Percentiles rank a stretch among this genome's conserved stretches.
phyloP scores from a whole-genome alignment of 2,113 vertebrate species.

The Carassius carassius region DNA sequence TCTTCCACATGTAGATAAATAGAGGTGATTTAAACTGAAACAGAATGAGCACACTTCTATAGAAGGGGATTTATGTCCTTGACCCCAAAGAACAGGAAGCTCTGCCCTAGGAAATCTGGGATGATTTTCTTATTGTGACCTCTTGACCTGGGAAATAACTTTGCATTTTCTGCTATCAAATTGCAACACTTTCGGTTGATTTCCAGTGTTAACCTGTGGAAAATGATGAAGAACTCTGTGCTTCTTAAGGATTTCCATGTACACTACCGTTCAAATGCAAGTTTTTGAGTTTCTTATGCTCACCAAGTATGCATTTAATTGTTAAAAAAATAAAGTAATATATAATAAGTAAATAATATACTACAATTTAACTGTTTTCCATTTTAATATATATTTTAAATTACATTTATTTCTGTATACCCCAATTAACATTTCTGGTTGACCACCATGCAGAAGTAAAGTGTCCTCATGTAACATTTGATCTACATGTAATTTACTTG shows the following conservation, averaged over 20 bases:
- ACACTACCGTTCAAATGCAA: not conserved
- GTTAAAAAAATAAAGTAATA: not conserved
- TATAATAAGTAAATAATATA: not conserved
- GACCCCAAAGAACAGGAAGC: not conserved
- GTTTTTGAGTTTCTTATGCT: not conserved
- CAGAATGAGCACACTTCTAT: not conserved
- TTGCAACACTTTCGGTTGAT: not conserved
- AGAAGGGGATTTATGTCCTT: not conserved
- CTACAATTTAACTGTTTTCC: not conserved
- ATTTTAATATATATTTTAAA: not conserved
- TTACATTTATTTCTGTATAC: not conserved
- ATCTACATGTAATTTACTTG: not conserved
- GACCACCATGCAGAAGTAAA: not conserved
- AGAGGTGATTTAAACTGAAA: not conserved
- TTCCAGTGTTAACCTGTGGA: not conserved
- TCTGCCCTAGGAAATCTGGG: not conserved
- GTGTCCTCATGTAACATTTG: not conserved
- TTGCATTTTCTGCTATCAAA: not conserved
- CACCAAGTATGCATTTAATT: not conserved
- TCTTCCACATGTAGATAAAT: conserved; percentile 21
- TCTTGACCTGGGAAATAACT: not conserved
- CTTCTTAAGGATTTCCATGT: not conserved
- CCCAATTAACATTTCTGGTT: not conserved
- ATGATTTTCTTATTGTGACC: not conserved
- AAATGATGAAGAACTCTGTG: not conserved